Conservation (phyloP, 2,888 invertebrate genomes). For the Salticus scenicus region DNA sequence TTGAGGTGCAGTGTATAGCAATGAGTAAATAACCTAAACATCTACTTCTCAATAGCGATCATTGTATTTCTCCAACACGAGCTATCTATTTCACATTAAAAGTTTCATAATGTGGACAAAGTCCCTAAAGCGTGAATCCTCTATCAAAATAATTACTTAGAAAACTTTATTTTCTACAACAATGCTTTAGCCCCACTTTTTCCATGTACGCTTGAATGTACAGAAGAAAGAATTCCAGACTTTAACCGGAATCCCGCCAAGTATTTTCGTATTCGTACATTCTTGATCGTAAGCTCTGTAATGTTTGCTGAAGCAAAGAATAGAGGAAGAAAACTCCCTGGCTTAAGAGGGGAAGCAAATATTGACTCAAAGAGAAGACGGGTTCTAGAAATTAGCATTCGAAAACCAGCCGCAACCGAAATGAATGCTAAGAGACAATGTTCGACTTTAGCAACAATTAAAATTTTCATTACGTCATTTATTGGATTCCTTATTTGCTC, state of each 20-base stretch:
- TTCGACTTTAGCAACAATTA: conserved; percentile 65
- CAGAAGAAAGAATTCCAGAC: not conserved
- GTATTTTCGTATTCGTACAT: conserved; percentile 4
- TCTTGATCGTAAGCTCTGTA: not conserved
- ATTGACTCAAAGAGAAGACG: conserved; percentile 46
- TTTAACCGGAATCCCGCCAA: not conserved
- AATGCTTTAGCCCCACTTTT: not conserved
- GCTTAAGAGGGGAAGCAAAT: conserved; percentile 29
- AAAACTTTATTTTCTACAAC: not conserved
- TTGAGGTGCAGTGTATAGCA: no score
- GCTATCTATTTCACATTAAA: no score
- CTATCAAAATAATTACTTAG: not conserved
- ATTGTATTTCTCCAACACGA: no score
- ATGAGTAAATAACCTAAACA: no score
- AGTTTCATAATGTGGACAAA: no score
- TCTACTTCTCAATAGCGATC: no score
- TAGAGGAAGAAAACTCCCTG: not conserved
- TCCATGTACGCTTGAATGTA: not conserved
- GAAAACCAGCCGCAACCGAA: conserved; percentile 43
- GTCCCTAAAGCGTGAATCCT: no score
- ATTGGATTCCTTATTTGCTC: conserved; percentile 65
- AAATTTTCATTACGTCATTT: conserved; percentile 68
- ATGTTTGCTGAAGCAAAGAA: conserved; percentile 6
- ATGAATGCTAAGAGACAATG: conserved; percentile 53
- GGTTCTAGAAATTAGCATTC: conserved; percentile 57